Percentiles rank a stretch among this genome's conserved stretches.
phyloP scores from a whole-genome alignment of 1,140 invertebrate genomes.

The Chrysoperla carnea region DNA sequence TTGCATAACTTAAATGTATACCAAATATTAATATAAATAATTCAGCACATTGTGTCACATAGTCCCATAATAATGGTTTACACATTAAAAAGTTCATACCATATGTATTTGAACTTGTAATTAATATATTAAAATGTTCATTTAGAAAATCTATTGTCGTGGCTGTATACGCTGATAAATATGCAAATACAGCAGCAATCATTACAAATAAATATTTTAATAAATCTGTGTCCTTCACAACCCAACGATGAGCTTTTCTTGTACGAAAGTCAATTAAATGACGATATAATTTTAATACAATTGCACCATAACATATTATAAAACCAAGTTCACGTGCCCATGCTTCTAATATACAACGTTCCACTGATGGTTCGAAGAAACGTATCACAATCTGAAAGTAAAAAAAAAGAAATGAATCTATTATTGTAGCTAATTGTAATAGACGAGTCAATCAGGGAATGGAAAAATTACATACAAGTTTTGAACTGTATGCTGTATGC shows the following conservation, averaged over 20 bases:
- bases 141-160: slow-evolving; percentile 37
- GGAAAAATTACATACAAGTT: not conserved
- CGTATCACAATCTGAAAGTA: slow-evolving; percentile 56
- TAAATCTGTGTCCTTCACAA: slow-evolving; percentile 68
- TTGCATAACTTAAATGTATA: slow-evolving; percentile 63
- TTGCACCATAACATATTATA: slow-evolving; percentile 75
- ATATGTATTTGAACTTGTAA: slow-evolving; percentile 23
- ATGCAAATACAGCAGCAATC: slow-evolving; percentile 59
- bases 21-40: slow-evolving; percentile 65
- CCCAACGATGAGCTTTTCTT: slow-evolving; percentile 76
- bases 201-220: slow-evolving; percentile 62
- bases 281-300: slow-evolving; percentile 78
- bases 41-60: slow-evolving; percentile 75
- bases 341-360: slow-evolving; percentile 62
- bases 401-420: too few relatives aligned
- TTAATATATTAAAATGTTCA: slow-evolving; percentile 29
- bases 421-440: too few relatives aligned
- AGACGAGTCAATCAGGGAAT: slow-evolving; percentile 5
- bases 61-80: slow-evolving; percentile 73
- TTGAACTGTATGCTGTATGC: not conserved
- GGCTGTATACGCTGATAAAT: slow-evolving; percentile 74
- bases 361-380: slow-evolving; percentile 56
- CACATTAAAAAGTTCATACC: slow-evolving; percentile 41
- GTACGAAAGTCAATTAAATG: slow-evolving; percentile 64
- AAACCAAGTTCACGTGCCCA: slow-evolving; percentile 84